Conservation (phyloP, 2,113 vertebrate genomes). For the Chaenocephalus aceratus region DNA sequence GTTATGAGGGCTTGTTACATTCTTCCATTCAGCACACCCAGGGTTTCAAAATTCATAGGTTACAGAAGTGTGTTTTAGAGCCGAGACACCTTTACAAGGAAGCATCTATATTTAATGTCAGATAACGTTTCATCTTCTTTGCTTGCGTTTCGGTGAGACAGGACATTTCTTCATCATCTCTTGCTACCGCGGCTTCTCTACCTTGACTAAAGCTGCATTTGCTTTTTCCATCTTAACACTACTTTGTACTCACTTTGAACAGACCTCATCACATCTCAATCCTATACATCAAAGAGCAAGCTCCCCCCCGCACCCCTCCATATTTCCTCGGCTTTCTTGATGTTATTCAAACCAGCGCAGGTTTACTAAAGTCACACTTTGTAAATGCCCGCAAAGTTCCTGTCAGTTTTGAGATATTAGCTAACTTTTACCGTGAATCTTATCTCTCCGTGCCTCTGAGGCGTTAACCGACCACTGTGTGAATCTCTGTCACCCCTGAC, state of each 20-base stretch:
- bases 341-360: slow-evolving; percentile 78
- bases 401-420: slow-evolving; percentile 70
- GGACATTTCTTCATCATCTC: slow-evolving; percentile 79
- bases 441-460: slow-evolving; percentile 67
- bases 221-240: slow-evolving; percentile 81
- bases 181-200: slow-evolving; percentile 70
- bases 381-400: slow-evolving; percentile 77
- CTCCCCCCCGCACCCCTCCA: slow-evolving; percentile 19
- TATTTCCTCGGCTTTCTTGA: slow-evolving; percentile 70
- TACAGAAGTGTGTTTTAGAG: slow-evolving; percentile 76
- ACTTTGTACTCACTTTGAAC: slow-evolving; percentile 83
- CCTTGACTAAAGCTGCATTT: slow-evolving; percentile 83
- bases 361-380: slow-evolving; percentile 79
- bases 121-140: slow-evolving; percentile 81
- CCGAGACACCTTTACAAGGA: slow-evolving; percentile 73
- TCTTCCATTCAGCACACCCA: slow-evolving; percentile 20
- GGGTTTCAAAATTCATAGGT: slow-evolving; percentile 67
- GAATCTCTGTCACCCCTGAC: slow-evolving; percentile 47
- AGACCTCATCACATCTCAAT: slow-evolving; percentile 84
- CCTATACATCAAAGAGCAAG: slow-evolving; percentile 83
- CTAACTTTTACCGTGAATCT: slow-evolving; percentile 72
- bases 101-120: slow-evolving; percentile 83
- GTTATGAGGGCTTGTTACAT: slow-evolving; percentile 24
- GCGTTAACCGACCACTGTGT: slow-evolving; percentile 39
- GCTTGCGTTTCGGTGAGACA: slow-evolving; percentile 70